These are phyloP conservation scores for Chlorocebus sabaeus DNA, from an alignment of 2,113 vertebrate genomes.

Conservation along the genomic window DNA sequence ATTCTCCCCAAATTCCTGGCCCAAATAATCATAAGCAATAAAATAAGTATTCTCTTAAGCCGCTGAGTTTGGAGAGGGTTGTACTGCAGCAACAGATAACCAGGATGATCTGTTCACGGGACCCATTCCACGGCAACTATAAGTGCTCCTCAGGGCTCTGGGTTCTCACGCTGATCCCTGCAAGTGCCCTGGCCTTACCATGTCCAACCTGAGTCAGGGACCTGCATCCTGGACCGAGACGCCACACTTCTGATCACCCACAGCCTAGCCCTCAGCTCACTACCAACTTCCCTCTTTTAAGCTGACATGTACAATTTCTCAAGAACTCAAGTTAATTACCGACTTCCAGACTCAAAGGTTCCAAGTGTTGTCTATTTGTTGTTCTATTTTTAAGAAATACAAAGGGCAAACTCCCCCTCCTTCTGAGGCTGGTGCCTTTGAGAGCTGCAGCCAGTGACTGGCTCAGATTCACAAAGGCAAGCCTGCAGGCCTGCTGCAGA, in stretches of 20 bases:
- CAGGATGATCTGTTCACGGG: background rate
- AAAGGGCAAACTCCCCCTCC: conserved; percentile 39
- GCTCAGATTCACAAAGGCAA: background rate
- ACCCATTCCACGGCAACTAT: background rate
- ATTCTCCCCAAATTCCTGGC: background rate
- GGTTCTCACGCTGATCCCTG: background rate
- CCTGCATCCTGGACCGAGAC: background rate
- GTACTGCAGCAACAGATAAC: background rate
- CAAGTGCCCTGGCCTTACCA: background rate
- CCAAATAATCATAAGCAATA: background rate
- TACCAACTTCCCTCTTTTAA: background rate
- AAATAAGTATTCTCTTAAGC: background rate
- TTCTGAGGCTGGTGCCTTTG: background rate
- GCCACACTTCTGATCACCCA: background rate
- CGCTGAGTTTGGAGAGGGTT: background rate
- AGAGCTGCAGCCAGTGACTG: background rate
- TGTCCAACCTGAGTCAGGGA: background rate
- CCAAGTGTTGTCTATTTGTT: conserved; percentile 17
- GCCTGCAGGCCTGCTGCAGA: background rate
- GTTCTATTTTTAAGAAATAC: conserved; percentile 51
- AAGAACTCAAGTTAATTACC: conserved; percentile 63
- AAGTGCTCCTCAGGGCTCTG: background rate
- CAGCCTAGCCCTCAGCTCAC: background rate
- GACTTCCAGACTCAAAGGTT: conserved; percentile 44
- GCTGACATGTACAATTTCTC: background rate